A percentile compares a stretch with the other conserved stretches of the same genome.
These are phyloP conservation scores for Subanguina moxae DNA, from an alignment of 1,140 invertebrate species.

Conservation along the genomic window DNA sequence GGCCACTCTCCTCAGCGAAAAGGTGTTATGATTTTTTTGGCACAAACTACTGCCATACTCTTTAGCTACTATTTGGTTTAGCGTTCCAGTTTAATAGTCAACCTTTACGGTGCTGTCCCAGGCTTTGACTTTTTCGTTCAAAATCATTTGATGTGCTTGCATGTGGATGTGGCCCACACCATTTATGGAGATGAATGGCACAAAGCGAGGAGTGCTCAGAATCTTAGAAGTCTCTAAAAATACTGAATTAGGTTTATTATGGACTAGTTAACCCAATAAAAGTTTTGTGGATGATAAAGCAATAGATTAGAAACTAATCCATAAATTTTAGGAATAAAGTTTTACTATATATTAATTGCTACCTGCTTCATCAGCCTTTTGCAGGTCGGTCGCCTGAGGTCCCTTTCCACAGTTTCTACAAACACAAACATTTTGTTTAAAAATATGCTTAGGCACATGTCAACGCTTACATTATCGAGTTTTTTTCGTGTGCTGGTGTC, in stretches of 20 bases:
- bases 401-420: background rate
- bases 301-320: too few relatives aligned
- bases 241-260: too few relatives aligned
- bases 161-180: background rate
- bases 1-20: too few relatives aligned
- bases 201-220: background rate
- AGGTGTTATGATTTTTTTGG: too few relatives aligned
- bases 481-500: background rate
- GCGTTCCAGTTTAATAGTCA: background rate
- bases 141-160: slow-evolving; percentile 4
- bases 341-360: too few relatives aligned
- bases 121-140: background rate
- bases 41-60: too few relatives aligned
- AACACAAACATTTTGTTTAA: background rate
- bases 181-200: background rate
- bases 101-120: background rate
- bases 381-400: background rate
- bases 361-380: background rate
- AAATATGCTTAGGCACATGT: too few relatives aligned
- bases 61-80: too few relatives aligned
- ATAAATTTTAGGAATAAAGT: too few relatives aligned
- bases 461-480: background rate
- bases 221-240: background rate
- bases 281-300: too few relatives aligned
- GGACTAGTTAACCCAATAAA: too few relatives aligned